These are phyloP conservation scores for Misgurnus anguillicaudatus DNA, from an alignment of 2,113 vertebrate species.

Conservation along the genomic window DNA sequence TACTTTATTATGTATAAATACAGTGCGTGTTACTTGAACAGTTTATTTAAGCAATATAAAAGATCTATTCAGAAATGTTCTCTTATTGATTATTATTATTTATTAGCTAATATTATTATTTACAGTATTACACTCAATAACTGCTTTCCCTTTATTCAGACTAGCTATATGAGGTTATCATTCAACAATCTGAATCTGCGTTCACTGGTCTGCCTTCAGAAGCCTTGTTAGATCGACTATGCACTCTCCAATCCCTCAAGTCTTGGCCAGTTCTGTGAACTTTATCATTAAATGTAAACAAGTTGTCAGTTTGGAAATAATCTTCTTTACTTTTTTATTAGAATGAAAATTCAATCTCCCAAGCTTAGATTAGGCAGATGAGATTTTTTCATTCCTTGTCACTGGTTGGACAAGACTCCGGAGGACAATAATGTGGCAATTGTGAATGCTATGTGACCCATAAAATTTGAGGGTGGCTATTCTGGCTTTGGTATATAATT, in stretches of 20 bases:
- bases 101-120: not conserved
- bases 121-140: not conserved
- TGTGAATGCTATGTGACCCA: conserved; percentile 99
- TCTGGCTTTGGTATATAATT: conserved; percentile 99
- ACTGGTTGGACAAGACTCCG: conserved; percentile 89
- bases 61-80: too few species aligned
- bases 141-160: conserved; percentile 65
- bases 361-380: conserved; percentile 86
- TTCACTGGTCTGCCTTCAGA: conserved; percentile 68
- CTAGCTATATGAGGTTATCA: conserved; percentile 76
- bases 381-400: conserved; percentile 78
- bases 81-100: not conserved
- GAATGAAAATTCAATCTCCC: conserved; percentile 87
- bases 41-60: not conserved
- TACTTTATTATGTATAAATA: not conserved
- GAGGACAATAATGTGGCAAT: conserved; percentile 99
- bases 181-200: conserved; percentile 76
- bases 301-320: conserved; percentile 86
- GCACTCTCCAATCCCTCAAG: conserved; percentile 70
- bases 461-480: conserved; percentile 99
- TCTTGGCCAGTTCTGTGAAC: conserved; percentile 80
- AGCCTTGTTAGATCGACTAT: conserved; percentile 63
- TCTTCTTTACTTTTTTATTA: conserved; percentile 85
- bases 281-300: conserved; percentile 91
- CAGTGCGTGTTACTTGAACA: not conserved